phyloP scores from a whole-genome alignment of 35 echinoderm and acorn worm species.

The Holothuria glaberrima region DNA sequence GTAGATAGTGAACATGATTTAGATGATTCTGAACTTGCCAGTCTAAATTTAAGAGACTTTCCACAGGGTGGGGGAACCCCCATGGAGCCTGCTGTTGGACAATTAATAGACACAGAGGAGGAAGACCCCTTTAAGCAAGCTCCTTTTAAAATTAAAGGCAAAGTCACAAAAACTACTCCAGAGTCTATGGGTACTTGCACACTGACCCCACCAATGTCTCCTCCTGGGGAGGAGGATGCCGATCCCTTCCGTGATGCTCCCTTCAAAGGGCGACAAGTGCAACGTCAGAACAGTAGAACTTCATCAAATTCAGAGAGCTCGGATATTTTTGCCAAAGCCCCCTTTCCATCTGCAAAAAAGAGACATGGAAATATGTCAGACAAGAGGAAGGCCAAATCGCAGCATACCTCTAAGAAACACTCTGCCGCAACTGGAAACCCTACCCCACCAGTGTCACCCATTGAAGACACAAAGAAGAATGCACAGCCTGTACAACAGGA shows the following conservation, averaged over 20 bases:
- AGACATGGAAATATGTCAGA: slow-evolving; percentile 72
- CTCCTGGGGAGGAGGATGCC: slow-evolving; percentile 75
- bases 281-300: slow-evolving; percentile 81
- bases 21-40: slow-evolving; percentile 85
- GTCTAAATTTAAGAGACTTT: slow-evolving; percentile 77
- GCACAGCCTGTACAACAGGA: slow-evolving; percentile 46
- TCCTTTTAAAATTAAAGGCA: slow-evolving; percentile 70
- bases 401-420: slow-evolving; percentile 76
- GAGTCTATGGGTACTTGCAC: slow-evolving; percentile 83
- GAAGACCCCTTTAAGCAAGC: slow-evolving; percentile 80
- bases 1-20: slow-evolving; percentile 74
- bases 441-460: slow-evolving; percentile 94
- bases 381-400: slow-evolving; percentile 68
- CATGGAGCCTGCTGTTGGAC: slow-evolving; percentile 61
- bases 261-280: slow-evolving; percentile 66
- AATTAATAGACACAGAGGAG: slow-evolving; percentile 79
- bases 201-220: slow-evolving; percentile 94
- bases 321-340: slow-evolving; percentile 95
- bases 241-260: slow-evolving; percentile 85
- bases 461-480: slow-evolving; percentile 48
- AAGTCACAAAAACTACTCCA: slow-evolving; percentile 41
- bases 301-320: slow-evolving; percentile 86
- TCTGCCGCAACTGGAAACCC: slow-evolving; percentile 77
- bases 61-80: slow-evolving; percentile 35
- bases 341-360: slow-evolving; percentile 89